Base-by-base conservation (phyloP, 2,797 vertebrate species). In the Danio albolineatus region DNA sequence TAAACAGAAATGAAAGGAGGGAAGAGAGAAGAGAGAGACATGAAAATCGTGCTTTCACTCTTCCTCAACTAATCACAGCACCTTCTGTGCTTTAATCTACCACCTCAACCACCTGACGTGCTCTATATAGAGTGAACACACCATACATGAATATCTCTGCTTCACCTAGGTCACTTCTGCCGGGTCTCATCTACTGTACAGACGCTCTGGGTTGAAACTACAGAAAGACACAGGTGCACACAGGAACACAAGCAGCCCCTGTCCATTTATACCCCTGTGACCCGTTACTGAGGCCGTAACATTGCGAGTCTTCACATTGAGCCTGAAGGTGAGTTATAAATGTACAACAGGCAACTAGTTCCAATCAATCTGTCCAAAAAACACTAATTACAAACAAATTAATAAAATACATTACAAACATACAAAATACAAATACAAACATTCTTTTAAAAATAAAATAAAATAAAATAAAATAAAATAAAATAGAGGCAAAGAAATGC, bases 151-250 rank as follows among this genome's bases (percentile, higher is more conserved):
- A 59, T 44, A 61, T 51, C 36, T 51, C 36, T 12, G 44, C 57
- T 60, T 71, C 76, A 71, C 48, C 39, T 64, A 46, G 77, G 57
- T 79, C 57, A 44, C 5, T 64, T 64, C 48, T 51, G 46, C 46
- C 38, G 7, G 38, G 48, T 44, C 57, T 44, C 69, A 54, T 64
- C 67, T 64, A 77, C 49, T 54, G 51, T 10, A 10, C 48, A 64
- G 48, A 53, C 0, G 10, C 67, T 64, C 46, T 53, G 46, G 67
- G 59, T 14, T 46, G 49, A 72, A 41, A 19, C 54, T 70, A 41
- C 44, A 61, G 43, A 43, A 61, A 51, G 46, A 7, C 76, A 75
- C 64, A 80, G 73, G 72, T 74, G 72, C 54, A 75, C 57, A 53
- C 28, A 43, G 38, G 19, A 79, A 65, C 14, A 60, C 48, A 51